Base-by-base conservation (phyloP, 2,797 vertebrate genomes). In the Tokudaia tokunoshimensis region DNA sequence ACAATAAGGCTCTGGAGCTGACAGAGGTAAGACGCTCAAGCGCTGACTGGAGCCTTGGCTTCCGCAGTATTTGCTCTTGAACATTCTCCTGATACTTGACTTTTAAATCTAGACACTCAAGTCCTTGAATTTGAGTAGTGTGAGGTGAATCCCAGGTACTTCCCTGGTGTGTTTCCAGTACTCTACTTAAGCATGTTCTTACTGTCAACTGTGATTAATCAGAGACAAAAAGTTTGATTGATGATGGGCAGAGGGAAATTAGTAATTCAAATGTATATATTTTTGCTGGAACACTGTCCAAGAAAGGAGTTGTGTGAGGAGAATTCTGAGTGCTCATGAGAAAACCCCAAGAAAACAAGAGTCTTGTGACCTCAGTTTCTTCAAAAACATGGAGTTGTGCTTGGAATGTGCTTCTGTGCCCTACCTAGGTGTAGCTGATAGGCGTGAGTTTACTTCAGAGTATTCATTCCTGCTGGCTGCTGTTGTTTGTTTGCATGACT, bases 1-100 rank as follows among this genome's bases (percentile, higher is more conserved):
- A 99, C 98, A 99, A 99, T 98, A 99, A 96, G 95, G 98, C 98
- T 57, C 98, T 99, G 94, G 99, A 99, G 97, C 98, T 99, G 83
- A 99, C 98, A 50, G 99, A 99, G 99, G 99, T 99, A 96, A 78
- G 95, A 52, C 37, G 81, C 26, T 78, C 24, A 41, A 37, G 34
- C 14, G 63, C 95, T 91, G 6, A 63, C 59, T 67, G 0, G 59
- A 4, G 9, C 10, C 52, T 75, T 95, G 59, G 22, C 70, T 19
- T n/a, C 70, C 8, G 15, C 83, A 61, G 7, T 50, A 85, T 80
- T 92, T 90, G 63, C 29, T 26, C 2, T 41, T 29, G 14, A 92
- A 82, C 6, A 34, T 70, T 97, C 80, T 84, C 34, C 29, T 74
- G 17, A 82, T 9, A 81, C 3, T 9, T 47, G 37, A 59, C 67